These are phyloP conservation scores for Crotalus tigris DNA, from an alignment of 2,113 vertebrate species.

Conservation along the genomic window DNA sequence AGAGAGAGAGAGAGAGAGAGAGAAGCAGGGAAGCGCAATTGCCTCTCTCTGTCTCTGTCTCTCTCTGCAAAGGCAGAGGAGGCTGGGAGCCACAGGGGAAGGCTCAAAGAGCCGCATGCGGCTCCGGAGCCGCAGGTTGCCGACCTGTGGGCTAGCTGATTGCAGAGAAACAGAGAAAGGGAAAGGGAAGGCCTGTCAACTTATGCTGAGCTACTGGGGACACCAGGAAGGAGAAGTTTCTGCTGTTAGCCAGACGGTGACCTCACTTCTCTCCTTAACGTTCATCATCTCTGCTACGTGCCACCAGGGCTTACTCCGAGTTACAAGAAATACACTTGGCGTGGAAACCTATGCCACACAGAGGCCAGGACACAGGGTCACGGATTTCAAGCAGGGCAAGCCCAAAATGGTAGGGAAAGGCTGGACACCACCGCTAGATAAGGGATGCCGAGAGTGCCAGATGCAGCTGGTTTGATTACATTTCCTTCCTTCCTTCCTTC, in stretches of 20 bases:
- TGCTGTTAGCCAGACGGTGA: not conserved
- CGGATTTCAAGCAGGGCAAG: not conserved
- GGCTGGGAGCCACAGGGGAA: no score
- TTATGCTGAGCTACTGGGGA: not conserved
- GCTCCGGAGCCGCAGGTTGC: no score
- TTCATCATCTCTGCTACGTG: fast-evolving
- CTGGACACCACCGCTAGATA: not conserved
- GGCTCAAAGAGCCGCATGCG: no score
- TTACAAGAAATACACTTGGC: not conserved
- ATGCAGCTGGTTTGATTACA: not conserved
- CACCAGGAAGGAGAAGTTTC: not conserved
- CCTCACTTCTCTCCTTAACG: not conserved
- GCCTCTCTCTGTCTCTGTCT: no score
- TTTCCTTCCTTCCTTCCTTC: not conserved
- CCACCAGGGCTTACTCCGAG: not conserved
- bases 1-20: no score
- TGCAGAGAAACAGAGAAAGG: not conserved
- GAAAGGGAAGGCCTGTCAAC: not conserved
- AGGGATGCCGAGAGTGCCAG: not conserved
- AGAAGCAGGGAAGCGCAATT: no score
- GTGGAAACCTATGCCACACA: fast-evolving
- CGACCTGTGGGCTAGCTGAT: not conserved
- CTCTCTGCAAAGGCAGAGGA: no score
- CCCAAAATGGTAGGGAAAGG: no score
- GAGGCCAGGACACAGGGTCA: not conserved